phyloP scores from a whole-genome alignment of 2,797 vertebrate genomes.

The Sebastes minor region DNA sequence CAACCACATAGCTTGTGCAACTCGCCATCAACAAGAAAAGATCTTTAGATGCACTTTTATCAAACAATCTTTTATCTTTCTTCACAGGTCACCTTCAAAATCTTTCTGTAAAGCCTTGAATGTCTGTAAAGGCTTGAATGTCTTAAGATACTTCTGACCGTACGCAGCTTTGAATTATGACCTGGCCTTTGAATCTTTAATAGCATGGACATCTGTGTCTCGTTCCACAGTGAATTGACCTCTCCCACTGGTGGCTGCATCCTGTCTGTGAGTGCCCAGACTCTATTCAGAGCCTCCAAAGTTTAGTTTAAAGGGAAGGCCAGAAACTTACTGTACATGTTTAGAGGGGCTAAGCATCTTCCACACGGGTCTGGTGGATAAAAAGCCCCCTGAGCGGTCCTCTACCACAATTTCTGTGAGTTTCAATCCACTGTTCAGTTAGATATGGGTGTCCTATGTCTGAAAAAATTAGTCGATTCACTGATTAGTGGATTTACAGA shows the following conservation, averaged over 20 bases:
- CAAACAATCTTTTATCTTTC: neutral
- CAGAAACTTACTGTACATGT: neutral
- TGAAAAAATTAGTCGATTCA: neutral
- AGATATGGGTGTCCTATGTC: neutral
- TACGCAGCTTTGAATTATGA: neutral
- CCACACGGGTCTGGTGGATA: neutral
- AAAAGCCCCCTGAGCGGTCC: neutral
- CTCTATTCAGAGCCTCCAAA: conserved; percentile 22
- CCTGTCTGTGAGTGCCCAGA: conserved; percentile 4
- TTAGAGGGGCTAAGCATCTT: conserved; percentile 1
- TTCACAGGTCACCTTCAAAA: neutral
- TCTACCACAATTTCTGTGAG: neutral
- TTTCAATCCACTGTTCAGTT: neutral
- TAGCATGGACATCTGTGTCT: conserved; percentile 58
- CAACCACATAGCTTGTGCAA: neutral
- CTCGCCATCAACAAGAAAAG: neutral
- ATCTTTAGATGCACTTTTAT: neutral
- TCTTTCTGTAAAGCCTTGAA: neutral
- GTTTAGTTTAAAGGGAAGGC: conserved; percentile 17
- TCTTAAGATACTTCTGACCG: neutral
- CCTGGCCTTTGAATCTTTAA: conserved; percentile 63
- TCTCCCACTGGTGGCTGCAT: conserved; percentile 20
- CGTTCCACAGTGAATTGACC: conserved; percentile 24
- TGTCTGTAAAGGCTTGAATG: neutral
- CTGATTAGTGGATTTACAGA: neutral